Evolutionary conservation across 2,113 vertebrate species (phyloP).

Genomic region (Myrmecophaga tridactyla): DNA sequence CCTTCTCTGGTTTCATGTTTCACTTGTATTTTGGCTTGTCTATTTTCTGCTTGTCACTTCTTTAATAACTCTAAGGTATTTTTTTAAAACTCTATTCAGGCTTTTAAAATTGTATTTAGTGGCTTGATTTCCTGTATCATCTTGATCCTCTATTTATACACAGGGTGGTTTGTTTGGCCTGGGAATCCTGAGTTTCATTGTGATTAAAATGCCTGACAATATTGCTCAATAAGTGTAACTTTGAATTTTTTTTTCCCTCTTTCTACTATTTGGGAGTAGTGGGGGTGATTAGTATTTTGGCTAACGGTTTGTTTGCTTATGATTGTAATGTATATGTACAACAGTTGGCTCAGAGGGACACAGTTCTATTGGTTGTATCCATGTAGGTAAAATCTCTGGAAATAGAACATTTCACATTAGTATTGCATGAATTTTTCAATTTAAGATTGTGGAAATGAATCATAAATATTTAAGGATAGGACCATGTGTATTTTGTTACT

Average conservation of each 20-base stretch:
- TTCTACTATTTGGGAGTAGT: not conserved
- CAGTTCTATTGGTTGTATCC: not conserved
- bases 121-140: not conserved
- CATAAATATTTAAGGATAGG: not conserved
- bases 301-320: not conserved
- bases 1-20: not conserved
- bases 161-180: not conserved
- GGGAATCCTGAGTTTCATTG: not conserved
- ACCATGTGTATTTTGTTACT: not conserved
- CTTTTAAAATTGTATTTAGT: not conserved
- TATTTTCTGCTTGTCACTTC: not conserved
- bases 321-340: not conserved
- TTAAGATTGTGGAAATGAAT: slow-evolving; percentile 4
- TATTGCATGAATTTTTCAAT: slow-evolving; percentile 7
- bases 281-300: not conserved
- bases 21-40: not conserved
- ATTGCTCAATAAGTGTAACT: not conserved
- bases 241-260: not conserved
- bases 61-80: not conserved
- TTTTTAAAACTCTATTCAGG: not conserved
- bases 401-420: not conserved
- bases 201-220: not conserved
- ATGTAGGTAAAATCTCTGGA: slow-evolving; percentile 2
- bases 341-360: not conserved
- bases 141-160: not conserved